These are phyloP conservation scores for Xenotilapia longispinis DNA, from an alignment of 2,113 vertebrate species.

Conservation along the genomic window DNA sequence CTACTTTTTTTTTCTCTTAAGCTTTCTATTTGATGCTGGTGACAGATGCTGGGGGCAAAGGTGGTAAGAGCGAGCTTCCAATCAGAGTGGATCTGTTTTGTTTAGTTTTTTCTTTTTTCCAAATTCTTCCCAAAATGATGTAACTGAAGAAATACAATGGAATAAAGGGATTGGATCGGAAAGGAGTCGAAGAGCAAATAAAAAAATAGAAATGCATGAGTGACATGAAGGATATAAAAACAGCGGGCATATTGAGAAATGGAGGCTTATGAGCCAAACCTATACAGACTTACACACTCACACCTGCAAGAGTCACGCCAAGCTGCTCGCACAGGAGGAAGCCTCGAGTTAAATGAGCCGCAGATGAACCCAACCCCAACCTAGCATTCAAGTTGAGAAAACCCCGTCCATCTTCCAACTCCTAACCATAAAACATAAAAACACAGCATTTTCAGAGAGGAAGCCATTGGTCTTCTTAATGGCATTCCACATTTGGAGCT, in stretches of 20 bases:
- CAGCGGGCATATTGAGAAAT: neutral
- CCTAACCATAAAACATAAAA: conserved; percentile 14
- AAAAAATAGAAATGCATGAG: neutral
- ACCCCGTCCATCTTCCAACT: conserved; percentile 11
- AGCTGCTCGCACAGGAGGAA: conserved; percentile 12
- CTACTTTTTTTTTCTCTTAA: conserved; percentile 35
- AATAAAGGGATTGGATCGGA: neutral
- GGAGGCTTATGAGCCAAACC: neutral
- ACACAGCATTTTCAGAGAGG: conserved; percentile 1
- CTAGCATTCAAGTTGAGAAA: conserved; percentile 10
- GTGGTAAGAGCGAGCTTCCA: neutral
- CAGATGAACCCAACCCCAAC: neutral
- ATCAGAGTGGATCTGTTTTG: neutral
- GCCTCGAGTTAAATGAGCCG: conserved; percentile 13
- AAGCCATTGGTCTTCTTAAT: conserved; percentile 44
- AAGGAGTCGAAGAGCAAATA: neutral
- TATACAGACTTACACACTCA: neutral
- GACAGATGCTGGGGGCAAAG: conserved; percentile 29
- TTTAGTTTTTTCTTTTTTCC: neutral
- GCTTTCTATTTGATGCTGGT: conserved; percentile 11
- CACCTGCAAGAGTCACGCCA: neutral
- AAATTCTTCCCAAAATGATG: neutral
- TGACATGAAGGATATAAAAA: neutral
- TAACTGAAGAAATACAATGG: neutral
- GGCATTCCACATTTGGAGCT: conserved; percentile 33